Conservation (phyloP, 2,113 vertebrate genomes). For the Oreochromis spilurus region DNA sequence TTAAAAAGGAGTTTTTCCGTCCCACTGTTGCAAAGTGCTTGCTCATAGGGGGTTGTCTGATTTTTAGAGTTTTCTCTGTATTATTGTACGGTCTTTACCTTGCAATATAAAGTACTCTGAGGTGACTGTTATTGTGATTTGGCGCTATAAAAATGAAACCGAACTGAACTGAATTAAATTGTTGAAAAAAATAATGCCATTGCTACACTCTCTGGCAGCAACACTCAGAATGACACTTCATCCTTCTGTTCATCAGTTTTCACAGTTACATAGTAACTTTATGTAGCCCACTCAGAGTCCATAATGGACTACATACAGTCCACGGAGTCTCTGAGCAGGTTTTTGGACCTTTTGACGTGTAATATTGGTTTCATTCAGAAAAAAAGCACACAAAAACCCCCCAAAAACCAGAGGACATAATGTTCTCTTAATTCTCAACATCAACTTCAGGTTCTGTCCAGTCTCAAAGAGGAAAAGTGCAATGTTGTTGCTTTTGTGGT, state of each 20-base stretch:
- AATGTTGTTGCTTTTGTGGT: background rate
- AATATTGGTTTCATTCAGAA: background rate
- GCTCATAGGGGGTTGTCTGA: background rate
- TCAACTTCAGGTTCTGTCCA: background rate
- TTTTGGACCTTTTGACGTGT: background rate
- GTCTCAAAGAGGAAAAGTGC: background rate
- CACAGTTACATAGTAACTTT: background rate
- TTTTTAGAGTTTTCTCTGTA: background rate
- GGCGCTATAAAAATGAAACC: background rate
- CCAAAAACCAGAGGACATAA: background rate
- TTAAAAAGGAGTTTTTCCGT: background rate
- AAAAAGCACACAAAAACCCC: no score
- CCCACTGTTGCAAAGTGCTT: background rate
- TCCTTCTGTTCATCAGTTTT: background rate
- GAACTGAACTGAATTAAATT: background rate
- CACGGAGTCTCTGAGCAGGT: background rate
- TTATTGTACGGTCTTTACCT: background rate
- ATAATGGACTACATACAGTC: background rate
- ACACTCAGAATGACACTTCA: background rate
- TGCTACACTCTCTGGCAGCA: background rate
- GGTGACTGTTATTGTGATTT: background rate
- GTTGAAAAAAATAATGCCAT: background rate
- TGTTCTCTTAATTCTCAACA: background rate
- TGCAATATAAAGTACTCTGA: background rate
- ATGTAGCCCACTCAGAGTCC: background rate